Base-by-base conservation (phyloP, 2,797 vertebrate species). In the Sorex maritimensis region DNA sequence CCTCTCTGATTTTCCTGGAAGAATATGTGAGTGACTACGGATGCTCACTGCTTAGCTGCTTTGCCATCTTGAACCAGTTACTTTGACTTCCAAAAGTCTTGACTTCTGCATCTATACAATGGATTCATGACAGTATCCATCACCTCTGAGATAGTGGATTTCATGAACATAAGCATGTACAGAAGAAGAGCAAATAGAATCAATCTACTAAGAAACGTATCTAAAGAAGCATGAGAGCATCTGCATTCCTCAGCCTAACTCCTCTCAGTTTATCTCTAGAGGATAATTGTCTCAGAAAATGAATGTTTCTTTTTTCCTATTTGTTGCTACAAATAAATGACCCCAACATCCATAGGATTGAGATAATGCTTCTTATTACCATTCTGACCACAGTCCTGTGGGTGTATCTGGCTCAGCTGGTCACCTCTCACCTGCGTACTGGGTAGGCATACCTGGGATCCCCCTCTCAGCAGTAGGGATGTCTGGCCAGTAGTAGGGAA, bases 61-160 rank as follows among this genome's bases (percentile, higher is more conserved):
- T 0, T 58, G 26, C 30, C 26, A 72, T 79, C 67, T 90, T 78
- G 24, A 88, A 23, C 44, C 83, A 83, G 38, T 55, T 65, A 67
- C 44, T 71, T 65, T 55, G 52, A 88, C 21, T 71, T 41, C 88
- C 67, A 13, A 17, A 88, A 69, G 46, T 80, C 14, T 80, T 81
- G 17, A 30, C 78, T 79, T 92, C 38, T 73, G 82, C 6, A 12
- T 69, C 80, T 74, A 28, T 82, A 77, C 67, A 80, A 74, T 61
- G 74, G 30, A 11, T 11, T 72, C 23, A 8, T 72, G n/a, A 73
- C 26, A 7, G 21, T 19, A 2, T 30, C 41, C 46, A 17, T 17
- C 28, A 14, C 24, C 24, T 92, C 69, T 78, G 91, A 83, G 15
- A 17, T 44, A 28, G 26, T 46, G 0, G 49, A 67, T 28, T 88